Base-by-base conservation (phyloP, 2,113 vertebrate genomes). In the Tragulus kanchil region DNA sequence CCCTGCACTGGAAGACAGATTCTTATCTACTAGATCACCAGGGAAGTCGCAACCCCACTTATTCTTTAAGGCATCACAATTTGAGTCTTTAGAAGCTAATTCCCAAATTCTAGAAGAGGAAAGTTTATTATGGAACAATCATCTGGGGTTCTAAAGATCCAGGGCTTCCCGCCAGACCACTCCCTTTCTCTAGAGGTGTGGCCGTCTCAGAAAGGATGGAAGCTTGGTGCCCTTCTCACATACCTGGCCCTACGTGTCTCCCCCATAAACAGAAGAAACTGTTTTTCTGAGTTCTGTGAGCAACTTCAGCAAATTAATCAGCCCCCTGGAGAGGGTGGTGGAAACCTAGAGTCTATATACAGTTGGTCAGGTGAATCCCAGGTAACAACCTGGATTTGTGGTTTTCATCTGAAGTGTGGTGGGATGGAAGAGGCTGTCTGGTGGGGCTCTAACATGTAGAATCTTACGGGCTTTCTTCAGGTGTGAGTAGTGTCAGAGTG, bases 31-130 rank as follows among this genome's bases (percentile, higher is more conserved):
- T 78, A 26, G 50, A 50, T 48, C 26, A 19, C 26, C 50, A 31
- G 26, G 75, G 15, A 54, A 54, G 48, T 31, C 48, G 15, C 8
- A 31, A 9, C 3, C 12, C 31, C 48, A n/a, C 21, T 93, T 88
- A 36, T 17, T 95, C 36, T 89, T 93, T 78, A 94, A 89, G 13
- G 28, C 11, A 61, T 71, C 31, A 89, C 9, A 45, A 69, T 81
- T 81, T 52, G 73, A 26, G 52, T 91, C 17, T 87, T 90, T 88
- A 84, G 61, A 89, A 94, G 8, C 10, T 59, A 56, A 87, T 87
- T 83, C n/a, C 59, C 59, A 77, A 69, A 83, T 50, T 26, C 9
- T 64, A 31, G 19, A 48, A 54, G 17, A 58, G 15, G 5, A 15
- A 64, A 71, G 13, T 78, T 48, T 54, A 61, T 86, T 64, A 83